Evolutionary conservation across 23 tunicate genomes (phyloP), one percentile per base, ranked within the genome.

Genomic region (Trididemnum miniatum): DNA sequence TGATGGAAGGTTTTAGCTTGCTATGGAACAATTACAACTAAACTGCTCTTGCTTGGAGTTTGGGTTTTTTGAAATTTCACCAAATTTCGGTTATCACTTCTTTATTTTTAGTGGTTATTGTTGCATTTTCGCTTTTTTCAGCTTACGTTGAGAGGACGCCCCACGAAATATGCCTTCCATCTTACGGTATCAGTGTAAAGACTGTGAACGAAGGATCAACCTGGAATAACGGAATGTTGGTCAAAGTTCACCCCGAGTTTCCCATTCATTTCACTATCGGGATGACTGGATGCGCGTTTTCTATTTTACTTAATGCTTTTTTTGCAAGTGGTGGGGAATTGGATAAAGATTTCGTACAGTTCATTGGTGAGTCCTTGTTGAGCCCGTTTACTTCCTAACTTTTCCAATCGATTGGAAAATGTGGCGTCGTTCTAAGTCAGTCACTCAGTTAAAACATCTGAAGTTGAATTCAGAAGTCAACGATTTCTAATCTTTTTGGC

Each of bases 131-230:
- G n/a, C n/a, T 84, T 4, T 20, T 35, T 51, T 31, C 82, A 91
- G 97, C 90, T 67, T 77, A 76, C 34, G 74, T 89, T 79, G 85
- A 91, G 33, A 40, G 74, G 7, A 33, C 90, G n/a, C 97, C 97
- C 0, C 77, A 75, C 54, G 97, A 91, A 59, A 62, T 86, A 59
- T 50, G 72, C 59, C 30, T 91, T 38, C 97, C 97, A 0, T 52
- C 59, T n/a, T 91, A 74, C 73, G 97, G 90, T 22, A 91, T 91
- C 35, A 79, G 85, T 35, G 0, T 91, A 3, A 59, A 39, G 24
- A 79, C 87, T 30, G 36, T 71, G 20, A 28, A 51, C 29, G 80
- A 80, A n/a, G 89, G 89, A 51, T 86, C 91, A 22, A 71, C 65
- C 15, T 91, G 85, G 75, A 86, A 85, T 52, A 59, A 40, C 12